Percentiles rank a stretch among this genome's conserved stretches.
Evolutionary conservation across 2,113 vertebrate genomes (phyloP).

Genomic region (Urocitellus parryii): DNA sequence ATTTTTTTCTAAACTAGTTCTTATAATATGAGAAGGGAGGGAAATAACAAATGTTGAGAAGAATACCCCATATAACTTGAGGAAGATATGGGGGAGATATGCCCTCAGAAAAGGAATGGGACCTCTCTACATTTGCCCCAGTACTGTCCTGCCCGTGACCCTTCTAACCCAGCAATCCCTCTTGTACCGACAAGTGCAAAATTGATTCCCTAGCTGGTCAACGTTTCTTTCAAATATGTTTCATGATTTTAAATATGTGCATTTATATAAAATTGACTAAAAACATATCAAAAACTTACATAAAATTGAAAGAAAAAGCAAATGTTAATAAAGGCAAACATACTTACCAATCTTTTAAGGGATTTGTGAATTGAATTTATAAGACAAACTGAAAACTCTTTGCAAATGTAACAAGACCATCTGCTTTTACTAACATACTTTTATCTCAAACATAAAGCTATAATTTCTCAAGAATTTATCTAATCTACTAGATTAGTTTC

Average conservation of each 20-base stretch:
- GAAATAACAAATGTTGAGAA: not conserved
- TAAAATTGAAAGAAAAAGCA: conserved; percentile 23
- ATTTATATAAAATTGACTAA: conserved; percentile 9
- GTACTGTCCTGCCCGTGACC: not conserved
- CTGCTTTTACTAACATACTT: conserved; percentile 29
- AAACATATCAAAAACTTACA: not conserved
- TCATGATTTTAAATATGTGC: not conserved
- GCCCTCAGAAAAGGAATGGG: not conserved
- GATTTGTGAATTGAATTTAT: conserved; percentile 11
- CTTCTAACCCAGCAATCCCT: not conserved
- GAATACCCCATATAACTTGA: rapidly evolving
- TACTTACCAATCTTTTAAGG: not conserved
- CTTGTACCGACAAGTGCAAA: not conserved
- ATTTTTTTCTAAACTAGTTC: not conserved
- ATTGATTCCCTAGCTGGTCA: not conserved
- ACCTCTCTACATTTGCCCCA: not conserved
- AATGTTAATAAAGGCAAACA: not conserved
- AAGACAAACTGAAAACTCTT: conserved; percentile 12
- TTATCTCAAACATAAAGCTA: not conserved
- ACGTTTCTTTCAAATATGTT: not conserved
- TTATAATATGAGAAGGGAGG: not conserved
- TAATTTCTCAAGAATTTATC: not conserved
- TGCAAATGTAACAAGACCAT: not conserved
- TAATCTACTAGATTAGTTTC: not conserved
- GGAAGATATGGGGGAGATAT: not conserved